A percentile compares a stretch with the other conserved stretches of the same genome.
phyloP scores from a whole-genome alignment of 1,140 invertebrate genomes.

The Notospermus geniculatus region DNA sequence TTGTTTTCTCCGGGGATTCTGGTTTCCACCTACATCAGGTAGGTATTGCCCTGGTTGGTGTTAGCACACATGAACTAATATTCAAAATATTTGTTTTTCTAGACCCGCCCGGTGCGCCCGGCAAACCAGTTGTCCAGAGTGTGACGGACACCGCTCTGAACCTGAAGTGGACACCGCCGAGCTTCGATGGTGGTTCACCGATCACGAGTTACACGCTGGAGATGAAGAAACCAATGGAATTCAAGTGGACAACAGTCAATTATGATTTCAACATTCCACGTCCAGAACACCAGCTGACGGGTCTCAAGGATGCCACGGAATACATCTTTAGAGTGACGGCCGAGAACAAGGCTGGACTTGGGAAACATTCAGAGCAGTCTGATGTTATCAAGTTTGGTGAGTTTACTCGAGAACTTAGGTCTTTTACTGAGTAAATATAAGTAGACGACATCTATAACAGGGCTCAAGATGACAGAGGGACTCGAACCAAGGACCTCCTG shows the following conservation, averaged over 20 bases:
- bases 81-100: neutral
- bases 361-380: slow-evolving; percentile 56
- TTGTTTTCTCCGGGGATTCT: no score
- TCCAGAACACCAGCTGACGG: slow-evolving; percentile 41
- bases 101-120: slow-evolving; percentile 39
- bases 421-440: no score
- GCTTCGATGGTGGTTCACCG: slow-evolving; percentile 95
- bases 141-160: slow-evolving; percentile 92
- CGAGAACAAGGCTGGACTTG: slow-evolving; percentile 91
- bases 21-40: no score
- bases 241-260: slow-evolving; percentile 93
- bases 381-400: slow-evolving; percentile 11
- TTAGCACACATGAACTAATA: no score
- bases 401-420: no score
- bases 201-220: slow-evolving; percentile 77
- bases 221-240: slow-evolving; percentile 51
- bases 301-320: slow-evolving; percentile 68
- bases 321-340: slow-evolving; percentile 93
- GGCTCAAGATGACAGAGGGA: no score
- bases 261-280: slow-evolving; percentile 1
- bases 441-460: no score
- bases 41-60: no score
- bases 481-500: no score
- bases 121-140: slow-evolving; percentile 67
- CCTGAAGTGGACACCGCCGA: slow-evolving; percentile 93